These are phyloP conservation scores for Phengaris arion DNA, from an alignment of 2,888 invertebrate genomes.

Conservation along the genomic window DNA sequence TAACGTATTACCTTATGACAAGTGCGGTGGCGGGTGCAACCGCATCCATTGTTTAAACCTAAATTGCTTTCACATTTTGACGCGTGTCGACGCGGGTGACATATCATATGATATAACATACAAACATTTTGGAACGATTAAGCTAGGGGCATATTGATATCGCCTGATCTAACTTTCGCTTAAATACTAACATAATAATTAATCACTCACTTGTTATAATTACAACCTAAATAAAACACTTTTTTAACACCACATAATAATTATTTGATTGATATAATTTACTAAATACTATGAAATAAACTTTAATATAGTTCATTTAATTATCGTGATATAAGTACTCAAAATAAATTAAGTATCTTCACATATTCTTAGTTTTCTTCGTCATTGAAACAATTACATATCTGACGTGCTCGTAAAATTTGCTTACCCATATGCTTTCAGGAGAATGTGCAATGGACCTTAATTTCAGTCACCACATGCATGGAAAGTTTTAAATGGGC, in stretches of 20 bases:
- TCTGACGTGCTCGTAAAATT: not conserved
- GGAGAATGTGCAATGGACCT: constrained; percentile 31
- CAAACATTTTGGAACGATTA: not conserved
- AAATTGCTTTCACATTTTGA: constrained; percentile 55
- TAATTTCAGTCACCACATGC: constrained; percentile 36
- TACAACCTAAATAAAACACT: no score
- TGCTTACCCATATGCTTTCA: not conserved
- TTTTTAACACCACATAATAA: no score
- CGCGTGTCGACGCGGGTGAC: constrained; percentile 34
- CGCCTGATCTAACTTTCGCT: no score
- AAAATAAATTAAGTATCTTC: no score
- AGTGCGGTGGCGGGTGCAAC: constrained; percentile 42
- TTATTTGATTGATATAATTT: no score
- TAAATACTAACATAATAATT: no score
- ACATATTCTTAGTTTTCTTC: no score
- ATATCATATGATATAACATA: not conserved
- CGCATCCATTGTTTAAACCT: constrained; percentile 60
- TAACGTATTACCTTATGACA: constrained; percentile 36
- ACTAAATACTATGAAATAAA: no score
- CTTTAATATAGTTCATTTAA: no score
- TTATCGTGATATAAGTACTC: no score
- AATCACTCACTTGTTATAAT: no score
- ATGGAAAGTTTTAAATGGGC: constrained; percentile 60
- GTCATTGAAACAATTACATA: no score
- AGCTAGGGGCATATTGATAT: not conserved